These are phyloP conservation scores for Dusona sp. DNA, from an alignment of 2,888 invertebrate genomes.

Conservation along the genomic window DNA sequence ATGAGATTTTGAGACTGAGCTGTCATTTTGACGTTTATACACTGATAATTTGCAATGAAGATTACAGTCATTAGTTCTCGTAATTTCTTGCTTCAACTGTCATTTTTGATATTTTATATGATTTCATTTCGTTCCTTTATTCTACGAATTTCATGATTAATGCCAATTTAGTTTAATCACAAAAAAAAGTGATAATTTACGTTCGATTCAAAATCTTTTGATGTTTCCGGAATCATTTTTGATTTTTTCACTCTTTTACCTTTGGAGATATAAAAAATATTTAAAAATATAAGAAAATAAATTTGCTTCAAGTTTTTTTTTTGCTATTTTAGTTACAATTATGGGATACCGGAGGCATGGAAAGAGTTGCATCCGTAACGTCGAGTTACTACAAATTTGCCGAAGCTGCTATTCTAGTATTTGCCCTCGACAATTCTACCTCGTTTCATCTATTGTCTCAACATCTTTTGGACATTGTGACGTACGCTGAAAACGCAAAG, in stretches of 20 bases:
- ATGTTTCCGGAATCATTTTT: background rate
- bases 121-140: background rate
- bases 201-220: background rate
- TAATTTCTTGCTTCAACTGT: background rate
- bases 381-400: constrained; percentile 98
- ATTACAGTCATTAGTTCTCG: background rate
- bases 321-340: constrained; percentile 90
- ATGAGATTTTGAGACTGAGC: background rate
- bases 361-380: constrained; percentile 97
- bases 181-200: background rate
- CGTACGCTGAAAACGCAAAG: constrained; percentile 97
- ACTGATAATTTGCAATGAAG: background rate
- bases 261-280: background rate
- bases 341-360: constrained; percentile 99
- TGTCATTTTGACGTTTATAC: background rate
- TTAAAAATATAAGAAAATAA: background rate
- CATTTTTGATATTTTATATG: background rate
- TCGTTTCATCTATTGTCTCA: constrained; percentile 97
- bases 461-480: constrained; percentile 96
- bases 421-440: constrained; percentile 95
- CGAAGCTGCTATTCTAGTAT: constrained; percentile 96
- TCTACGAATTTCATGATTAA: too few relatives aligned
- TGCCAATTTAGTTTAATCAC: background rate
- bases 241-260: background rate
- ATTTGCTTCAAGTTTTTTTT: background rate